Percentiles rank a stretch among this genome's conserved stretches.
Evolutionary conservation across 2,888 invertebrate species (phyloP).

Genomic region (Drosophila buzzatii): DNA sequence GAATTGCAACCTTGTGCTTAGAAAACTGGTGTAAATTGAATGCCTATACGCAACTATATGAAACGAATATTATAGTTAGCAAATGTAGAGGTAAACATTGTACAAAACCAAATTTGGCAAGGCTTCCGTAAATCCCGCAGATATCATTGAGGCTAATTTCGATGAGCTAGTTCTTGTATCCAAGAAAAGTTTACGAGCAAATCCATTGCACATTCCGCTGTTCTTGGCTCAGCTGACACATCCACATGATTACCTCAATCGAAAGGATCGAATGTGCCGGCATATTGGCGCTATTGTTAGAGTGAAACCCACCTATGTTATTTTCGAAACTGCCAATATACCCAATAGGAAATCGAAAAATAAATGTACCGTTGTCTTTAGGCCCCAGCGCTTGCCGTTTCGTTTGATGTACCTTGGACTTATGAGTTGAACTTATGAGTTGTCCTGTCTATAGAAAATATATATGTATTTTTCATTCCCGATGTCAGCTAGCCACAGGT

Average conservation of each 20-base stretch:
- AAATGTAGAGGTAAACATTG: fast-evolving
- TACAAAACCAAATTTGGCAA: neutral
- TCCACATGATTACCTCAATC: neutral
- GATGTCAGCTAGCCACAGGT: neutral
- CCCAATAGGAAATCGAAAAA: neutral
- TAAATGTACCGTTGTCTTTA: constrained; percentile 1
- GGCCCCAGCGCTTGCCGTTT: neutral
- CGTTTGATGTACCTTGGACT: constrained; percentile 11
- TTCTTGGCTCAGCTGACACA: constrained; percentile 10
- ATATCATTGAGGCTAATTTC: neutral
- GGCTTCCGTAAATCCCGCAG: neutral
- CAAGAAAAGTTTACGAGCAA: neutral
- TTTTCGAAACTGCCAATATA: neutral
- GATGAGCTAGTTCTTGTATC: constrained; percentile 11
- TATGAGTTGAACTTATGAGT: neutral
- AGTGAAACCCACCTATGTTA: neutral
- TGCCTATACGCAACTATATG: neutral
- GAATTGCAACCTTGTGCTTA: constrained; percentile 1
- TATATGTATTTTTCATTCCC: constrained; percentile 37
- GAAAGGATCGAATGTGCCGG: neutral
- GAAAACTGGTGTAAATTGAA: constrained; percentile 8
- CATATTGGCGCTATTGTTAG: neutral
- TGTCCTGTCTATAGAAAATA: neutral
- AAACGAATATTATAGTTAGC: neutral
- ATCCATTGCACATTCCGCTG: neutral